Evolutionary conservation across 2,888 invertebrate genomes (phyloP).

Genomic region (Pterobdella sp.): DNA sequence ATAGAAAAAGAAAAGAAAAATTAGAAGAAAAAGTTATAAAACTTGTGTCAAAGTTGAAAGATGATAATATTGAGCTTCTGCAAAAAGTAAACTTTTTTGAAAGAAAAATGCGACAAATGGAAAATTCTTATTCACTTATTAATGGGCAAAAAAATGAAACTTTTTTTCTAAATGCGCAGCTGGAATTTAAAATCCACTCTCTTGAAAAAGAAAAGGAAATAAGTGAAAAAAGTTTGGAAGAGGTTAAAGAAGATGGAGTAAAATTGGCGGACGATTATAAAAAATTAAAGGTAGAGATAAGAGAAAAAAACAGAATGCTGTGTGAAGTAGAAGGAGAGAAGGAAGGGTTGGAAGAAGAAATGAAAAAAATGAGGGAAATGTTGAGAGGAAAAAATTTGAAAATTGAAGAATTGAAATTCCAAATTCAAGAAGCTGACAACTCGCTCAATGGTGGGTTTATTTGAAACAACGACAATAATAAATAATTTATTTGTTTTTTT

Average conservation of each 20-base stretch:
- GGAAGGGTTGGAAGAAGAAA: background rate
- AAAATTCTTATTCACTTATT: background rate
- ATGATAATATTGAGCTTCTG: conserved; percentile 14
- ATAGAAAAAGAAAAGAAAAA: background rate
- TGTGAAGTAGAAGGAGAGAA: conserved; percentile 9
- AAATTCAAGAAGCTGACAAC: background rate
- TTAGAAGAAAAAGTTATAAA: conserved; percentile 18
- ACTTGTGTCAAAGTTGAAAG: background rate
- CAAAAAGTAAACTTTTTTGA: background rate
- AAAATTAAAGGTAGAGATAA: conserved; percentile 11
- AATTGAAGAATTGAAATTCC: background rate
- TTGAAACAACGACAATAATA: background rate
- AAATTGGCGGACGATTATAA: conserved; percentile 8
- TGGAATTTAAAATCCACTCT: background rate
- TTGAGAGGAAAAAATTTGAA: background rate
- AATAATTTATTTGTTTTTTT: background rate
- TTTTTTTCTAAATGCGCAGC: conserved; percentile 5
- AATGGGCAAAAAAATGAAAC: background rate
- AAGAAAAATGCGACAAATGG: background rate
- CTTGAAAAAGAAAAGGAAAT: background rate
- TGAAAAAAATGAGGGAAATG: background rate
- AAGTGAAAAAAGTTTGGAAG: background rate
- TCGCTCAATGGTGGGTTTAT: background rate
- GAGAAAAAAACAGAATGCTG: background rate
- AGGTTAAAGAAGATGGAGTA: background rate